A percentile compares a stretch with the other conserved stretches of the same genome.
Conservation (phyloP, 1,140 invertebrate species). For the Drosophila guanche region DNA sequence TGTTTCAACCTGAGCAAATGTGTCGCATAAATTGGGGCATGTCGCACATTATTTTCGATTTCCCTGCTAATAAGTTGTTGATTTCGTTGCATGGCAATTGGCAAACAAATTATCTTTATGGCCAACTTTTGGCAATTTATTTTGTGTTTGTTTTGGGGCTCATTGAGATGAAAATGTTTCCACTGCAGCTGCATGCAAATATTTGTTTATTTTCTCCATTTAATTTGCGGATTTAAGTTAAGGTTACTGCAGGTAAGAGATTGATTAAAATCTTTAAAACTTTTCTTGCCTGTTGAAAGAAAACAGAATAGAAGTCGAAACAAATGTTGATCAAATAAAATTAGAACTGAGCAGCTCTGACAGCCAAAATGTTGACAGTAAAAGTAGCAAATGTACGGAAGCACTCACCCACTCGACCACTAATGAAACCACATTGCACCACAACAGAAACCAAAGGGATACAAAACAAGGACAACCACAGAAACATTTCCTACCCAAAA, state of each 20-base stretch:
- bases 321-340: slow-evolving; percentile 31
- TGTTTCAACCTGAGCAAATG: slow-evolving; percentile 19
- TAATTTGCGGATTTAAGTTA: too few relatives aligned
- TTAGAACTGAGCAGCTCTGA: slow-evolving; percentile 4
- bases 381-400: slow-evolving; percentile 28
- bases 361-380: slow-evolving; percentile 46
- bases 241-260: too few relatives aligned
- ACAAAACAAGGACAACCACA: slow-evolving; percentile 12
- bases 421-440: slow-evolving; percentile 54
- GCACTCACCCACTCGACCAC: slow-evolving; percentile 33
- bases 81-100: slow-evolving; percentile 4
- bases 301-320: too few relatives aligned
- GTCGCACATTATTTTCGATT: slow-evolving; percentile 8
- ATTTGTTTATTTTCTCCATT: too few relatives aligned
- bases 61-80: not conserved
- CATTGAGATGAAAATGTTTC: slow-evolving; percentile 2
- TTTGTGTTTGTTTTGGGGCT: slow-evolving; percentile 9
- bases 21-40: not conserved
- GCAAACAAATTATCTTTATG: not conserved
- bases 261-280: not conserved
- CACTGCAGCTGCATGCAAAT: not conserved
- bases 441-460: slow-evolving; percentile 27
- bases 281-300: not conserved
- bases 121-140: slow-evolving; percentile 5
- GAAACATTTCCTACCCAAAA: not conserved